Evolutionary conservation across 2,113 vertebrate genomes (phyloP).

Genomic region (Struthidea cinerea): DNA sequence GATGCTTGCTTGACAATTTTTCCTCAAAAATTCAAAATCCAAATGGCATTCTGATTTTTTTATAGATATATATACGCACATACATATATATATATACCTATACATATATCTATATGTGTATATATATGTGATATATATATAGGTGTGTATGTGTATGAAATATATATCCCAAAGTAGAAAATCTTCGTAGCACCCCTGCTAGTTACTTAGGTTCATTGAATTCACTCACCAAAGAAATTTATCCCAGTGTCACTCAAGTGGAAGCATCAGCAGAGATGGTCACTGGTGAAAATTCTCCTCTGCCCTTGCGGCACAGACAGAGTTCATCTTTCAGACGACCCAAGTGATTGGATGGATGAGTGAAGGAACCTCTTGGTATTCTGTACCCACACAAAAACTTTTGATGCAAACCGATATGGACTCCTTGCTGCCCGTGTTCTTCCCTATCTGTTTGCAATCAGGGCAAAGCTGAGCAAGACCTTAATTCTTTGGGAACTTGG

Average conservation of each 20-base stretch:
- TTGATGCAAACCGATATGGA: not conserved
- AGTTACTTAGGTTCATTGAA: not conserved
- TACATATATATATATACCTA: not conserved
- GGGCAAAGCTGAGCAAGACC: not conserved
- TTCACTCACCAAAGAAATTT: not conserved
- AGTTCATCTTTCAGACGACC: not conserved
- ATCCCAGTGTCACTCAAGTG: not conserved
- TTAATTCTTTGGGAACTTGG: not conserved
- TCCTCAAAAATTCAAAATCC: not conserved
- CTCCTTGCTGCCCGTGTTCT: not conserved
- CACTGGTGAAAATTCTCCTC: not conserved
- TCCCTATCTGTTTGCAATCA: slow-evolving; percentile 10
- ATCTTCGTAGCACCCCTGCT: not conserved
- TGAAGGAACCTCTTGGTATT: not conserved
- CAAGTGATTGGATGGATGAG: not conserved
- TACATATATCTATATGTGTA: not conserved
- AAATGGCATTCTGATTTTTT: not conserved
- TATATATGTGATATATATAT: not conserved
- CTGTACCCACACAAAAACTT: not conserved
- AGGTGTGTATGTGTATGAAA: not conserved
- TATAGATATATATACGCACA: accelerated
- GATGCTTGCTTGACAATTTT: not conserved
- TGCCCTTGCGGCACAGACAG: not conserved
- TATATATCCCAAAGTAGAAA: not conserved
- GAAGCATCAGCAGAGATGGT: not conserved